Conservation (phyloP, 2,797 vertebrate species). For the Enoplosus armatus region DNA sequence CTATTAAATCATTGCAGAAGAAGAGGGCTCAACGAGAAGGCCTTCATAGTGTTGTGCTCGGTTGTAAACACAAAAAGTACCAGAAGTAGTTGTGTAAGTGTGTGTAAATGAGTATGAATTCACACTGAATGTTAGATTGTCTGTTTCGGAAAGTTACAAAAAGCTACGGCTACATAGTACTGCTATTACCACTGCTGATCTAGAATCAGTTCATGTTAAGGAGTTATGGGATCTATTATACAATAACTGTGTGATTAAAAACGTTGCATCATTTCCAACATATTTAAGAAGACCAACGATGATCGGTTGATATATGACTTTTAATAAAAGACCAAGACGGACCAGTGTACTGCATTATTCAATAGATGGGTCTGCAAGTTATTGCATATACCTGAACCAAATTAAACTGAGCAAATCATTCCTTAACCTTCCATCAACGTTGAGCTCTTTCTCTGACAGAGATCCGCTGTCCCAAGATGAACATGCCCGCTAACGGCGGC, state of each 20-base stretch:
- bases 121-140: too few relatives aligned
- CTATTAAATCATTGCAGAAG: too few relatives aligned
- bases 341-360: neutral
- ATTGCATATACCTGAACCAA: neutral
- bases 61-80: too few relatives aligned
- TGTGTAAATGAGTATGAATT: too few relatives aligned
- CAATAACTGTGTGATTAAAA: neutral
- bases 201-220: neutral
- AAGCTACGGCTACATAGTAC: too few relatives aligned
- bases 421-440: neutral
- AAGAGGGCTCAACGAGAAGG: too few relatives aligned
- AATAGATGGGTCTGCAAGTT: neutral
- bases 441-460: constrained; percentile 83
- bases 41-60: too few relatives aligned
- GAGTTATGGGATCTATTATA: neutral
- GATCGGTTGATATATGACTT: neutral
- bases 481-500: constrained; percentile 92
- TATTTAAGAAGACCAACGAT: neutral
- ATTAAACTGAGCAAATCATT: neutral
- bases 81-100: too few relatives aligned
- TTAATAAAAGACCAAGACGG: neutral
- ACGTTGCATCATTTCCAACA: neutral
- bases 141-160: too few relatives aligned
- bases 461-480: constrained; percentile 90
- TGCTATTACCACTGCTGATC: neutral